Conservation (phyloP, 2,888 invertebrate species). For the Elysia crispata region DNA sequence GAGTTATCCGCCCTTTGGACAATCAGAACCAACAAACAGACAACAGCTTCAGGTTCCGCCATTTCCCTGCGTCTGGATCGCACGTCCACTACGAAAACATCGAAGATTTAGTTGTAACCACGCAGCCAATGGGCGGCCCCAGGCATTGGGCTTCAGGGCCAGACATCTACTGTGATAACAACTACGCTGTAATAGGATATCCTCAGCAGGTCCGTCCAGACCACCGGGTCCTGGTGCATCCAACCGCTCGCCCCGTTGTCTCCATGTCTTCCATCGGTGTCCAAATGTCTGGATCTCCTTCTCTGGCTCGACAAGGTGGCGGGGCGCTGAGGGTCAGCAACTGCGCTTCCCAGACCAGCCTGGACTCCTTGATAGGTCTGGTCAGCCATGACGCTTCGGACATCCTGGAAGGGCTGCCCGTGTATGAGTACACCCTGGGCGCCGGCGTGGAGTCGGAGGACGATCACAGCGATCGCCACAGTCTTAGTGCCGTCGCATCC, state of each 20-base stretch:
- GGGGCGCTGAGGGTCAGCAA: conserved; percentile 17
- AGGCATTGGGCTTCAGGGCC: not conserved
- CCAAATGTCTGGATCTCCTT: not conserved
- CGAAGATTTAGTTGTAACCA: not conserved
- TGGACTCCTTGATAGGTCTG: conserved; percentile 25
- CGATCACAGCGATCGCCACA: not conserved
- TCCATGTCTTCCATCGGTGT: not conserved
- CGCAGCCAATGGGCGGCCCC: not conserved
- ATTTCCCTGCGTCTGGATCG: conserved; percentile 16
- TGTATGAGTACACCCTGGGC: conserved; percentile 46
- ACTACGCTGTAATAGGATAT: not conserved
- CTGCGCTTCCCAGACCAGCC: conserved; percentile 43
- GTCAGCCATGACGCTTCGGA: conserved; percentile 20
- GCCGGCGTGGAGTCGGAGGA: not conserved
- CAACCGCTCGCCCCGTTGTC: not conserved
- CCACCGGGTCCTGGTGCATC: no score
- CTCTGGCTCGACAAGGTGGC: not conserved
- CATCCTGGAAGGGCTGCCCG: conserved; percentile 35
- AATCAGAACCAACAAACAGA: not conserved
- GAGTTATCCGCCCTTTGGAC: conserved; percentile 31
- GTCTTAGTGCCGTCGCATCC: not conserved
- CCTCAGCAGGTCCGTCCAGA: not conserved
- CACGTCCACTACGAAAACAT: conserved; percentile 35
- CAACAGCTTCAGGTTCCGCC: conserved; percentile 20
- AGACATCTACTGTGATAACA: conserved; percentile 11